A percentile compares a stretch with the other conserved stretches of the same genome.
phyloP scores from a whole-genome alignment of 2,113 vertebrate genomes.

The Craseonycteris thonglongyai region DNA sequence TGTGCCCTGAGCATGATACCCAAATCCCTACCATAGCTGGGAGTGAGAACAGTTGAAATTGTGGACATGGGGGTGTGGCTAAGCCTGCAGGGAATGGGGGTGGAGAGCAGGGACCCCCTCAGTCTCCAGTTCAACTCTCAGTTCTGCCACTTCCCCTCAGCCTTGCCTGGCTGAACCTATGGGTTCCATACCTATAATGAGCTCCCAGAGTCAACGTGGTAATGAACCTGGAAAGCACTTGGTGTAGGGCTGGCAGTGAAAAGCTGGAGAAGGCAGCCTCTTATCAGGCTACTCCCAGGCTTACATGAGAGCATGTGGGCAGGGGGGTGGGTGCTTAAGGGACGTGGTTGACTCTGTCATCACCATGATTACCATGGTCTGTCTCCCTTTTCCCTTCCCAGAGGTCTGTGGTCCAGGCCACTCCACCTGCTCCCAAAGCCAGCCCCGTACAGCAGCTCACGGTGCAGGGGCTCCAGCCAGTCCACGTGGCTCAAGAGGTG shows the following conservation, averaged over 20 bases:
- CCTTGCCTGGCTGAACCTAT: neutral
- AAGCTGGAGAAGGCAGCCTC: neutral
- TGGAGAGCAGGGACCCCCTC: neutral
- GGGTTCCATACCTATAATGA: neutral
- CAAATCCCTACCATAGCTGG: accelerated
- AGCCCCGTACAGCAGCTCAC: slow-evolving; percentile 84
- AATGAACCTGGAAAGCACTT: neutral
- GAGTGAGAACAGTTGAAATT: neutral
- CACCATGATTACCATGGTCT: neutral
- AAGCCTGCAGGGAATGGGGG: neutral
- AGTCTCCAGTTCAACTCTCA: neutral
- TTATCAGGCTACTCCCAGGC: neutral
- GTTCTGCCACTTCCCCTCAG: neutral
- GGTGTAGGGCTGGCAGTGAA: neutral
- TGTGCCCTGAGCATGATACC: neutral
- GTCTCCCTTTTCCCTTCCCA: slow-evolving; percentile 63
- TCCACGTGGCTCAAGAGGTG: slow-evolving; percentile 89
- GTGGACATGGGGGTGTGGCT: accelerated
- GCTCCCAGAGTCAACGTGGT: neutral
- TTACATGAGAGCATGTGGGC: neutral
- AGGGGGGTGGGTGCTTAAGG: neutral
- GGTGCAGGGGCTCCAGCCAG: slow-evolving; percentile 85
- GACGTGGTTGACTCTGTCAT: neutral
- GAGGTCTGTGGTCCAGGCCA: slow-evolving; percentile 90
- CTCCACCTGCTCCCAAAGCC: slow-evolving; percentile 84